Base-by-base conservation (phyloP, 92 coral and sea anemone genomes). In the Metridium senile region DNA sequence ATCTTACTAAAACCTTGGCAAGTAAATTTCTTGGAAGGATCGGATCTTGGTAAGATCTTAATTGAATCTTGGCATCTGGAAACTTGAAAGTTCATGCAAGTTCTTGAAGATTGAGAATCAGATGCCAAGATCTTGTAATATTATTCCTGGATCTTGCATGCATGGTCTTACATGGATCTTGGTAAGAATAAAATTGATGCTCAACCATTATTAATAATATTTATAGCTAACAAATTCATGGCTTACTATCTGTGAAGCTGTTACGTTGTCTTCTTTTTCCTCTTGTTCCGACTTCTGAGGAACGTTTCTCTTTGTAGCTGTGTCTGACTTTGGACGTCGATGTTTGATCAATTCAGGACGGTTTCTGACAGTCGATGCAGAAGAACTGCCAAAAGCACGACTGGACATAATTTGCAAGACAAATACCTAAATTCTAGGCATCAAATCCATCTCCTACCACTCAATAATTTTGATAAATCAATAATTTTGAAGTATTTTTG, bases 261-360 rank as follows among this genome's bases (percentile, higher is more conserved):
- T 23, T 2, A 27, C 52, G 23, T 9, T 54, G 10, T 78, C 75
- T 11, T 51, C 81, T 28, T 22, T 9, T 19, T 63, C 73, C 19
- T 76, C 6, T 8, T 57, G 67, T 25, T 58, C 59, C 47, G 30
- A 23, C 19, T 72, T 72, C 46, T 72, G 49, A 21, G 30, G 32
- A 28, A 19, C 1, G 29, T 64, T 72, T 34, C 27, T 27, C 20
- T 59, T 67, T 57, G 52, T 33, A 0, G 64, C 21, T 58, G 76
- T 78, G 25, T 78, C 83, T 25, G 83, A 78, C 27, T 78, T 67
- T 25, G 76, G 83, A 29, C 83, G 43, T 16, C 33, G 67, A 10
- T 43, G 52, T 18, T 29, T 67, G 52, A 10, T 27, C 64, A 11
- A 4, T 57, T 34, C 30, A 19, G 27, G 8, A 72, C 58, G 16